Evolutionary conservation across 2,113 vertebrate species (phyloP).

Genomic region (Psilopsiagon aymara): DNA sequence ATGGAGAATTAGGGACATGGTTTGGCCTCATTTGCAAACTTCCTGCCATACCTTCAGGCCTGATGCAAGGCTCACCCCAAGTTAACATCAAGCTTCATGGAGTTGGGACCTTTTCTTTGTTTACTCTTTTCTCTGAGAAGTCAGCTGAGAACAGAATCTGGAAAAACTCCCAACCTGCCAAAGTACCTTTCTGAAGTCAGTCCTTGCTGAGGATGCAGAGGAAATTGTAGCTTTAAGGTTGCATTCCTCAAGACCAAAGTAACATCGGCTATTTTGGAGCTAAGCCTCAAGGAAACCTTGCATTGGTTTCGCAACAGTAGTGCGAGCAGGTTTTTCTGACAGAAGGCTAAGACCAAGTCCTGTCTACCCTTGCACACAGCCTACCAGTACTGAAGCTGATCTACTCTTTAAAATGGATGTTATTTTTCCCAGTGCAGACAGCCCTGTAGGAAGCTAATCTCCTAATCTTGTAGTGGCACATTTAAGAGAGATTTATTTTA

Average conservation of each 20-base stretch:
- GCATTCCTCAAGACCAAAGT: neutral
- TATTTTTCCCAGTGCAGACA: neutral
- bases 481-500: slow-evolving; percentile 1
- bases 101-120: neutral
- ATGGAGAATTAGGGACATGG: neutral
- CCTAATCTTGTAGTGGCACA: neutral
- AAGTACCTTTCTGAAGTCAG: neutral
- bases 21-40: neutral
- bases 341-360: neutral
- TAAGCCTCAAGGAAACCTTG: neutral
- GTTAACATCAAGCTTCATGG: neutral
- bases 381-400: neutral
- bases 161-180: slow-evolving; percentile 17
- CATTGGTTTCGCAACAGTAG: neutral
- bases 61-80: neutral
- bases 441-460: neutral
- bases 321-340: neutral
- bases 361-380: neutral
- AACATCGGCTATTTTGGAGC: neutral
- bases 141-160: neutral
- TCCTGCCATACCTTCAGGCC: neutral
- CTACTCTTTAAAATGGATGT: neutral
- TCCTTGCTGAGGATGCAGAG: neutral
- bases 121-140: neutral
- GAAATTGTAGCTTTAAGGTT: neutral